These are phyloP conservation scores for Hyperopisus bebe DNA, from an alignment of 2,113 vertebrate species.

Conservation along the genomic window DNA sequence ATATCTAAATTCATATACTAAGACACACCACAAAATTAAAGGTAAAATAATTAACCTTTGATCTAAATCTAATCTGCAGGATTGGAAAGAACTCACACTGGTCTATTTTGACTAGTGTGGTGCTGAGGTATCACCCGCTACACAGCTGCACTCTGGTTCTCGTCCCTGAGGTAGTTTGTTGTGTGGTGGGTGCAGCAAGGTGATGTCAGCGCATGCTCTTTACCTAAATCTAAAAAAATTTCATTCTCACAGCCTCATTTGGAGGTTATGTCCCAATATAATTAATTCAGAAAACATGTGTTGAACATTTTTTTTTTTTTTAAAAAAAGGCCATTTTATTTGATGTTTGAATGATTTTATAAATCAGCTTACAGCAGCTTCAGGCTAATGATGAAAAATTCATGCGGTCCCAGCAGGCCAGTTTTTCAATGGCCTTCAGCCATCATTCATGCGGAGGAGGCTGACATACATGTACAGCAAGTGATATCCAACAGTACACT, in stretches of 20 bases:
- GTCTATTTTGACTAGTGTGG: too few species aligned
- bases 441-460: not conserved
- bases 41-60: not conserved
- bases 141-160: too few species aligned
- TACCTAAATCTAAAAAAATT: not conserved
- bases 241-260: not conserved
- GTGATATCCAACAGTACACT: not conserved
- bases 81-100: too few species aligned
- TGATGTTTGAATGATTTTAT: not conserved
- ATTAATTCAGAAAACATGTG: not conserved
- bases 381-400: not conserved
- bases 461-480: not conserved
- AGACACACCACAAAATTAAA: not conserved
- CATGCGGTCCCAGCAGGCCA: not conserved
- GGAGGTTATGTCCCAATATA: not conserved
- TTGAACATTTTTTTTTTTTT: not conserved
- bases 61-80: not conserved
- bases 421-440: not conserved
- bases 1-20: not conserved
- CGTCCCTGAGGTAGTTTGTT: too few species aligned
- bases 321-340: not conserved
- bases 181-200: too few species aligned
- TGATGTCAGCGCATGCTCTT: too few species aligned
- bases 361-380: not conserved
- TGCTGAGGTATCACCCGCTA: too few species aligned